These are phyloP conservation scores for Caenorhabditis sp. DNA, from an alignment of 2,888 invertebrate genomes.

Conservation along the genomic window DNA sequence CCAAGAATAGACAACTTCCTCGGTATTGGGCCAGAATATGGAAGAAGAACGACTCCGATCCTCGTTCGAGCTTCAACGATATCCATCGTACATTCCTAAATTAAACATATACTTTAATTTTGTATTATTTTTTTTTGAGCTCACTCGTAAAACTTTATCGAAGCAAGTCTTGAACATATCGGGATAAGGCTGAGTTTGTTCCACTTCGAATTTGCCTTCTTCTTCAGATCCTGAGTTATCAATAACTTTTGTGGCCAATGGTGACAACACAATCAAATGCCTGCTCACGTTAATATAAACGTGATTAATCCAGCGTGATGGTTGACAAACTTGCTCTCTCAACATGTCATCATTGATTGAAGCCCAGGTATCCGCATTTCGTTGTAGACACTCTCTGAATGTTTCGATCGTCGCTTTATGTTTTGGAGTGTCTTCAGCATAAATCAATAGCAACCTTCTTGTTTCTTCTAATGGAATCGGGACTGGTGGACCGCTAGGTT, in stretches of 20 bases:
- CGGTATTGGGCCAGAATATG: constrained; percentile 42
- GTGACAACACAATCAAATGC: constrained; percentile 63
- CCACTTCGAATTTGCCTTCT: constrained; percentile 15
- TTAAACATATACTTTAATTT: no score
- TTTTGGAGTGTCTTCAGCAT: neutral
- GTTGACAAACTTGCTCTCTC: constrained; percentile 8
- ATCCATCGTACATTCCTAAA: constrained; percentile 20
- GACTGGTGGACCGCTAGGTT: neutral
- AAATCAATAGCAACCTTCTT: neutral
- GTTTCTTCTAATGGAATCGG: neutral
- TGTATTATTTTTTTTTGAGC: no score
- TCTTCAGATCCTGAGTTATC: constrained; percentile 10
- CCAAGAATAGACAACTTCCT: constrained; percentile 30
- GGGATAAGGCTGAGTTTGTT: constrained; percentile 51
- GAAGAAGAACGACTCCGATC: constrained; percentile 33
- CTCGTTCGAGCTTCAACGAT: neutral
- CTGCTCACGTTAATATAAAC: constrained; percentile 36
- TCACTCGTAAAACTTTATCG: constrained; percentile 52
- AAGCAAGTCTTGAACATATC: constrained; percentile 60
- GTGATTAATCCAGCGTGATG: constrained; percentile 60
- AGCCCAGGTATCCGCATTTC: constrained; percentile 1
- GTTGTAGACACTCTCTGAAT: neutral
- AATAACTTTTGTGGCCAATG: constrained; percentile 46
- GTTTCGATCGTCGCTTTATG: neutral
- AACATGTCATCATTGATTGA: neutral